Conservation (phyloP, 2,113 vertebrate genomes). For the Plecotus auritus region DNA sequence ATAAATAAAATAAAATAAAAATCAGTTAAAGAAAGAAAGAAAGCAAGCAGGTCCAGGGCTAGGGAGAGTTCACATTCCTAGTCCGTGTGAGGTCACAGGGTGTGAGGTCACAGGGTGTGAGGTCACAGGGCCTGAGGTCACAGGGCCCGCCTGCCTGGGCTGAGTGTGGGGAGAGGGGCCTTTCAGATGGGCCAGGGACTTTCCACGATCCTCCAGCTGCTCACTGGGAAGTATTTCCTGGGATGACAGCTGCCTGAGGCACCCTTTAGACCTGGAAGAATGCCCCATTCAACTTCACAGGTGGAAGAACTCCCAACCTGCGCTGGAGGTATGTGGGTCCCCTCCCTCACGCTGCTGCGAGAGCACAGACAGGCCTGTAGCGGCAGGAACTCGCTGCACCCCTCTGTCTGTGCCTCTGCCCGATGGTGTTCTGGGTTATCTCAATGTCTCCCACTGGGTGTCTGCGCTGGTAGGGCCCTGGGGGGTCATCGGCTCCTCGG, state of each 20-base stretch:
- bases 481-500: not conserved
- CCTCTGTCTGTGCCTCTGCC: too few species aligned
- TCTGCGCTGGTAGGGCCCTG: accelerated
- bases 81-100: not conserved
- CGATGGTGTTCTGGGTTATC: not conserved
- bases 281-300: accelerated
- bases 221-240: not conserved
- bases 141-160: not conserved
- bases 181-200: not conserved
- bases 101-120: not conserved
- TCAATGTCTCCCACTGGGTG: accelerated
- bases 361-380: not conserved
- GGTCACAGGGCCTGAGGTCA: not conserved
- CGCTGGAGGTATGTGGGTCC: not conserved
- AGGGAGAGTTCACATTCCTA: not conserved
- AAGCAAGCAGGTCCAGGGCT: accelerated
- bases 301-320: not conserved
- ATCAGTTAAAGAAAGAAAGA: too few species aligned
- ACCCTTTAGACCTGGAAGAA: not conserved
- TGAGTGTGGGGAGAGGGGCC: too few species aligned
- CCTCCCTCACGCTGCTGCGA: not conserved
- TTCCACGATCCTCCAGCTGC: not conserved
- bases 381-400: accelerated
- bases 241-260: not conserved
- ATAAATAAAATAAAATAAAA: too few species aligned